Conservation (phyloP, 1,140 invertebrate genomes). For the Acyrthosiphon pisum region DNA sequence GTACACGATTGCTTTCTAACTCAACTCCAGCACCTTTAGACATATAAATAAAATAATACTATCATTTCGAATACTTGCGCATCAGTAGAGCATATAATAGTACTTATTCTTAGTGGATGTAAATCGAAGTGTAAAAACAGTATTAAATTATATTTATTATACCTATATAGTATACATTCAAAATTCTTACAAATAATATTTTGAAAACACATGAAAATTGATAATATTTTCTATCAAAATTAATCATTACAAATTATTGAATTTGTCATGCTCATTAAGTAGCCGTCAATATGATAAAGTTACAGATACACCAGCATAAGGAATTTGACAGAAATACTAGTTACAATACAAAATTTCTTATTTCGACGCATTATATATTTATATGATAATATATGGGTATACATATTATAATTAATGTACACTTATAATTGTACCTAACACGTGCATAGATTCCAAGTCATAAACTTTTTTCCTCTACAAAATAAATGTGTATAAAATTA, state of each 20-base stretch:
- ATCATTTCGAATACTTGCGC: conserved; percentile 37
- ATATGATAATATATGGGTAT: neutral
- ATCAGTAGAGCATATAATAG: conserved; percentile 51
- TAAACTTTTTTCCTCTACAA: neutral
- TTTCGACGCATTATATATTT: neutral
- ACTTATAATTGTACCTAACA: neutral
- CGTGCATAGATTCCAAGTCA: neutral
- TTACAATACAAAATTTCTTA: neutral
- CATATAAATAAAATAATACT: conserved; percentile 5
- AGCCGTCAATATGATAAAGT: neutral
- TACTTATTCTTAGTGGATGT: conserved; percentile 31
- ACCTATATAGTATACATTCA: neutral
- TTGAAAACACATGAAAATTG: neutral
- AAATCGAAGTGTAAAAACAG: conserved; percentile 29
- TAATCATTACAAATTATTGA: neutral
- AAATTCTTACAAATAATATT: neutral
- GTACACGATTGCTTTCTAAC: conserved; percentile 44
- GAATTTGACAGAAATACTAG: neutral
- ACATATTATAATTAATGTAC: neutral
- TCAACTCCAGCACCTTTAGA: neutral
- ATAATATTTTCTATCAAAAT: conserved; percentile 31
- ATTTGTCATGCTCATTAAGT: neutral
- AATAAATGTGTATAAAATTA: neutral
- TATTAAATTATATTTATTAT: neutral
- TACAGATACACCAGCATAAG: neutral